Evolutionary conservation across 1,140 invertebrate genomes (phyloP), one percentile per base, ranked within the genome.

Genomic region (Trissolcus basalis): DNA sequence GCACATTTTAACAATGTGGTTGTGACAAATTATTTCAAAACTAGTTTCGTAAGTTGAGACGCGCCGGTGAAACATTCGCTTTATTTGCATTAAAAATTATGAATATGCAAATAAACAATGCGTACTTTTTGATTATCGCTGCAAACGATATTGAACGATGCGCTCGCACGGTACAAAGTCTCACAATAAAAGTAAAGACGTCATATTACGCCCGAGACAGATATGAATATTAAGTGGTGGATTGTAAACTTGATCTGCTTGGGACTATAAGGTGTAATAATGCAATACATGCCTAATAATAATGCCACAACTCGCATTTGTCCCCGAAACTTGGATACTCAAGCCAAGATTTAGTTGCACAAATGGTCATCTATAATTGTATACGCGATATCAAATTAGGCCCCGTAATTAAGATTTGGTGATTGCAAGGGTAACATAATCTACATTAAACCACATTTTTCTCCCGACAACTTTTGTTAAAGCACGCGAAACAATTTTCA

Each of bases 1-100:
- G 55, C 60, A 72, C 61, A 60, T 73, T 73, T 73, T 65, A 65
- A 73, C 61, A 59, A 73, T 60, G 61, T 60, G 65, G 59, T 65
- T 43, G 49, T 73, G 48, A 65, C 60, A 55, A 65, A 65, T 73
- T 73, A 53, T 59, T 73, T 73, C 48, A 60, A 72, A 65, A 27
- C 53, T 73, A 65, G 61, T 73, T 73, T 32, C n/a, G 43, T 44
- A 54, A 65, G 70, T 65, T 59, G n/a, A 56, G 45, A 53, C 45
- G 53, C 51, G 54, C n/a, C n/a, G n/a, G n/a, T 45, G n/a, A 54
- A 60, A 41, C 36, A 51, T 32, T 56, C 35, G 50, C 41, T 59
- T 64, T 64, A 39, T 59, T 63, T 70, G 53, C 51, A 61, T 48
- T 60, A 48, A 49, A n/a, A 41, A 61, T 70, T 32, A 58, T 63